phyloP scores from a whole-genome alignment of 2,113 vertebrate species.

The Hiodon alosoides region DNA sequence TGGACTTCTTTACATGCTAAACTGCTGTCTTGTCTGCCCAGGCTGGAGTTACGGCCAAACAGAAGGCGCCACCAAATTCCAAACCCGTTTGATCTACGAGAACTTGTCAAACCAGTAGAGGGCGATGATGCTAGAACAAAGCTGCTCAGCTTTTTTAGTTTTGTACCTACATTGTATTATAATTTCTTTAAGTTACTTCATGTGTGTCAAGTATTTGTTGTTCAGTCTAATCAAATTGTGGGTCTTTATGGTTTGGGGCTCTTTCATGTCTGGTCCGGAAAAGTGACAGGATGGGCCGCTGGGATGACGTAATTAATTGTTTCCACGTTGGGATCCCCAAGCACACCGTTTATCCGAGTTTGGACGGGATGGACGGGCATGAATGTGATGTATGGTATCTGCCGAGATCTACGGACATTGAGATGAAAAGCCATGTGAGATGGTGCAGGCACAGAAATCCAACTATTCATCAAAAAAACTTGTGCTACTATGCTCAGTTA shows the following conservation, averaged over 20 bases:
- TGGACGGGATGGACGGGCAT: constrained; percentile 26
- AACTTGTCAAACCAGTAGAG: constrained; percentile 54
- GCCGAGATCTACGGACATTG: constrained; percentile 15
- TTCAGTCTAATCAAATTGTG: neutral
- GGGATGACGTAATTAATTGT: constrained; percentile 21
- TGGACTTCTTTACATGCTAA: too few relatives aligned
- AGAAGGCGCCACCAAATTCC: neutral
- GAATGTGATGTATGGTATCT: constrained; percentile 28
- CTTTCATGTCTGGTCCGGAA: neutral
- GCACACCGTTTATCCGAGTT: constrained; percentile 22
- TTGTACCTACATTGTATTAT: neutral
- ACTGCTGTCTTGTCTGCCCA: neutral
- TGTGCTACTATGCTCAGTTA: constrained; percentile 6
- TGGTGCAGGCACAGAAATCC: constrained; percentile 39
- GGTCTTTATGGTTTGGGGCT: neutral
- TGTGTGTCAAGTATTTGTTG: neutral
- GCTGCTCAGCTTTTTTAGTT: constrained; percentile 22
- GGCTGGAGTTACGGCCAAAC: neutral
- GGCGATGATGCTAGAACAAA: constrained; percentile 51
- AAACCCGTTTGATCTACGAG: constrained; percentile 6
- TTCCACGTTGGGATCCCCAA: neutral
- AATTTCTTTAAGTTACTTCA: neutral
- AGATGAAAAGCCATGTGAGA: constrained; percentile 38
- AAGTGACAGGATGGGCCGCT: neutral
- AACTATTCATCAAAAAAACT: constrained; percentile 37